Evolutionary conservation across 2,797 vertebrate species (phyloP), one percentile per base, ranked within the genome.

Genomic region (Chiroxiphia lanceolata): DNA sequence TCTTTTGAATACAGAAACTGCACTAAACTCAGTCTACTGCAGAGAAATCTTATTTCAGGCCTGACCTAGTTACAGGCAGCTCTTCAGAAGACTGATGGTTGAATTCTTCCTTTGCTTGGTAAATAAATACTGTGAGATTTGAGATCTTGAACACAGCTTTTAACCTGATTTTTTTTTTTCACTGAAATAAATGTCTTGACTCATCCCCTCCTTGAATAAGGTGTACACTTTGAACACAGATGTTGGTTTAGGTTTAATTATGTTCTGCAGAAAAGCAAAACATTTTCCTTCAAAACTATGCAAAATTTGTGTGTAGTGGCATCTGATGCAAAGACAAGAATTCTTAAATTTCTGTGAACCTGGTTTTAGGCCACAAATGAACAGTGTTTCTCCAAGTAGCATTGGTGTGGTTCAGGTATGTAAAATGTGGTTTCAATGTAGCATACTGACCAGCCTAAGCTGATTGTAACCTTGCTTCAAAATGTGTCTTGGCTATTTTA

Each of bases 231-330:
- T 21, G 86, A 93, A 74, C 48, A 29, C 34, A 53, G 9, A 38
- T 23, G 20, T 47, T 69, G 64, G 18, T 77, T 94, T 70, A 83
- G 12, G 33, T 74, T 91, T 67, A 72, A 76, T 81, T 76, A 42
- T 38, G 91, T 92, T 89, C 53, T 59, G 75, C 78, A 84, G 86
- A 93, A 90, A 94, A 95, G 88, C 76, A 60, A 93, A 94, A 40
- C 36, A 15, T 84, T 90, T 95, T 90, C 77, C 83, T 96, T 97
- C 72, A 83, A 87, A 97, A 96, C 95, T 97, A 97, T 96, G 96
- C 96, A 96, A 96, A 94, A 72, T 47, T 27, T 68, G 75, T 71
- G 86, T 80, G 65, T 63, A 34, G 89, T 79, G 81, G 61, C 78
- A 89, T 68, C 87, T 80, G 83, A 71, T 69, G 91, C 90, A 77